These are phyloP conservation scores for Drosophila aldrichi DNA, from an alignment of 2,888 invertebrate species.

Conservation along the genomic window DNA sequence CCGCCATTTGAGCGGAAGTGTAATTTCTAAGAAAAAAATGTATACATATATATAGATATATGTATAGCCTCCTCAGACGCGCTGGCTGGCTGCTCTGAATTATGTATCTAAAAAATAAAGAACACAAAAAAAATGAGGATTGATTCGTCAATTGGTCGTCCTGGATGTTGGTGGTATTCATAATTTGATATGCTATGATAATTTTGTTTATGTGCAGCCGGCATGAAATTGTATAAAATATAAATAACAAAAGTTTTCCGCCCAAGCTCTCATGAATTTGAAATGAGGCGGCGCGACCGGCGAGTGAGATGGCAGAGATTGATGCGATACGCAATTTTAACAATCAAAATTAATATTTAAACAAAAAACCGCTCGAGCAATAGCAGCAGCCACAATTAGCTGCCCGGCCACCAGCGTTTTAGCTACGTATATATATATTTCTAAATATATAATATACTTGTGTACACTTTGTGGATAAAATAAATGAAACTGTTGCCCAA, in stretches of 20 bases:
- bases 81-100: conserved; percentile 24
- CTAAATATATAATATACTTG: conserved; percentile 5
- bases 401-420: conserved; percentile 20
- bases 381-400: conserved; percentile 62
- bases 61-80: neutral
- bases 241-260: conserved; percentile 69
- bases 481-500: conserved; percentile 56
- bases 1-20: conserved; percentile 54
- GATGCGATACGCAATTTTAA: conserved; percentile 57
- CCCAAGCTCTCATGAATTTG: conserved; percentile 60
- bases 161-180: conserved; percentile 33
- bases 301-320: conserved; percentile 46
- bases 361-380: conserved; percentile 60
- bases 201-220: conserved; percentile 72
- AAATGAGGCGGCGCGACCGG: conserved; percentile 28
- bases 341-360: conserved; percentile 79
- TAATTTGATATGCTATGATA: conserved; percentile 72
- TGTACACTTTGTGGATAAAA: conserved; percentile 56
- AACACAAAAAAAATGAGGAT: conserved; percentile 13
- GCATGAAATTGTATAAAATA: conserved; percentile 76
- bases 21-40: conserved; percentile 29
- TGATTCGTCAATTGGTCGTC: conserved; percentile 41
- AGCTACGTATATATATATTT: neutral
- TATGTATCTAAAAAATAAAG: conserved; percentile 20
- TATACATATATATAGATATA: neutral